phyloP scores from a whole-genome alignment of 2,113 vertebrate genomes.

The Neogale vison region DNA sequence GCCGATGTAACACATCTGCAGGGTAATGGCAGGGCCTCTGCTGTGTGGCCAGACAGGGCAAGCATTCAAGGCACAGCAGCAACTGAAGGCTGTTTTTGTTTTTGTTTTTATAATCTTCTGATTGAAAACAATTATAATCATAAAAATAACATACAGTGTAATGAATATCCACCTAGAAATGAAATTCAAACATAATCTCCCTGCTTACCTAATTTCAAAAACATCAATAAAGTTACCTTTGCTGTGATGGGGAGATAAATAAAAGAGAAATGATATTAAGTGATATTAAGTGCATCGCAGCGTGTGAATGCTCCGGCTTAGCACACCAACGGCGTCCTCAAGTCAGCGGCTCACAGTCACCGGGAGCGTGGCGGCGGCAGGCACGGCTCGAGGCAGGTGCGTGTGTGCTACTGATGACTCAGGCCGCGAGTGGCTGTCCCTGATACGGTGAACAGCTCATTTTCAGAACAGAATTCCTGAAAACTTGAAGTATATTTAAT shows the following conservation, averaged over 20 bases:
- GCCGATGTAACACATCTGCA: background rate
- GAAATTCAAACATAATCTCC: background rate
- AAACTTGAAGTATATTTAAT: background rate
- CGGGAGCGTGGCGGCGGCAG: fast-evolving
- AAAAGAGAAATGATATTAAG: too few relatives aligned
- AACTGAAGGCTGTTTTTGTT: background rate
- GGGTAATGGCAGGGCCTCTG: background rate
- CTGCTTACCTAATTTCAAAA: background rate
- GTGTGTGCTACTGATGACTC: too few relatives aligned
- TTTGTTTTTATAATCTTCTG: background rate
- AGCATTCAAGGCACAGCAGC: background rate
- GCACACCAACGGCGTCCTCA: fast-evolving
- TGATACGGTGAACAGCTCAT: background rate
- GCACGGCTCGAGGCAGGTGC: too few relatives aligned
- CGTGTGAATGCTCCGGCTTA: background rate
- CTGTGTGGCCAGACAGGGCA: background rate
- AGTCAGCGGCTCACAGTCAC: background rate
- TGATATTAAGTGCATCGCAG: background rate
- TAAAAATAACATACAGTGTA: background rate
- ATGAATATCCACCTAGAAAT: background rate
- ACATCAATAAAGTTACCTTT: background rate
- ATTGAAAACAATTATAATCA: background rate
- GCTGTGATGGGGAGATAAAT: background rate
- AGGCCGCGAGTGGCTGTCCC: background rate
- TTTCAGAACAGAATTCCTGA: background rate